Conservation (phyloP, 35 echinoderm and acorn worm genomes). For the Diadema setosum region DNA sequence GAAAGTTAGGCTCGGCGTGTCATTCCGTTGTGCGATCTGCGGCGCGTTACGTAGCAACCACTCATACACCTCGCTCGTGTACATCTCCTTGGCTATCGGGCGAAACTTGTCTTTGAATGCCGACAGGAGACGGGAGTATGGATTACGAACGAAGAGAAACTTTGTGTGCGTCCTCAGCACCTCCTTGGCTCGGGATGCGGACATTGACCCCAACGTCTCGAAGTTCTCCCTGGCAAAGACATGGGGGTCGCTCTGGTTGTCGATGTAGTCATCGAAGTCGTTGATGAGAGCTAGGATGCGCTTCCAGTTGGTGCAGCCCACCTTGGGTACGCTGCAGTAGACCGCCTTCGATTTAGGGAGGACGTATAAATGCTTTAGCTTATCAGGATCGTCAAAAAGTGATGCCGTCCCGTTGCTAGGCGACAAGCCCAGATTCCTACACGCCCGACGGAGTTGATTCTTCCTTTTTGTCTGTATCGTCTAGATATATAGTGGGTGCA, state of each 20-base stretch:
- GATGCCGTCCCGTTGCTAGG: not conserved
- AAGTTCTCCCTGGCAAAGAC: not conserved
- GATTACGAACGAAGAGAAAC: constrained; percentile 16
- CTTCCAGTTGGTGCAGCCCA: not conserved
- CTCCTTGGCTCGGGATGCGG: not conserved
- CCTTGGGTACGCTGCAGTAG: not conserved
- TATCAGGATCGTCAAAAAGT: too few relatives aligned
- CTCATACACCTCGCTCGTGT: not conserved
- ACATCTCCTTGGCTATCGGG: not conserved
- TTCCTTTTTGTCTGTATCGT: not conserved
- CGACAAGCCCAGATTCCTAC: not conserved
- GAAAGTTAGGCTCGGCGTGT: not conserved
- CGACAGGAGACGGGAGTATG: not conserved
- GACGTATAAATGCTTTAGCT: not conserved
- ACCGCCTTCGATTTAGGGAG: not conserved
- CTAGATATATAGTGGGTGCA: not conserved
- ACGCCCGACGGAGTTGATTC: not conserved
- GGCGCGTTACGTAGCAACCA: not conserved
- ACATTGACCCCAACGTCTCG: not conserved
- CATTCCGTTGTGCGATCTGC: not conserved
- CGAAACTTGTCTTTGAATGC: constrained; percentile 21
- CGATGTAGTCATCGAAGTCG: not conserved
- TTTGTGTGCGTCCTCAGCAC: not conserved
- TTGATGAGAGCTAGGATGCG: not conserved
- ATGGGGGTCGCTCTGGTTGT: not conserved